Evolutionary conservation across 2,888 invertebrate genomes (phyloP), one percentile per base, ranked within the genome.

Genomic region (Syrista parreyssii): DNA sequence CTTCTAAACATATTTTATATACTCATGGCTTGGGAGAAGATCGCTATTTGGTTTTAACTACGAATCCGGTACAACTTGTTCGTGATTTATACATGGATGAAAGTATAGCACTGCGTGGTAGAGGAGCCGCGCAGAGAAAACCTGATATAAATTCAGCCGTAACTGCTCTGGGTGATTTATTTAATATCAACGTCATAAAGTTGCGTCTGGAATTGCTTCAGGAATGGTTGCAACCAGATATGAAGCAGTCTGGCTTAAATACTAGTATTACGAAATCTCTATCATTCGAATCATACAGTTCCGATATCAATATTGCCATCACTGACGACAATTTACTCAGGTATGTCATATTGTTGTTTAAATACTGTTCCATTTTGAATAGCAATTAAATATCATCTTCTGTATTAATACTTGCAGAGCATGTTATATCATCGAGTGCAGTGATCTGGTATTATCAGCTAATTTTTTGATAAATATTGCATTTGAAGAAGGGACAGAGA

Each of bases 101-200:
- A 33, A 91, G 92, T 73, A 93, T 93, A 82, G 84, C 92, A 15
- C 85, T 89, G 79, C 89, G 91, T 76, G 90, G 89, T 73, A 88
- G 84, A 72, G 87, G 87, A n/a, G 84, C 88, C 31, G 84, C 85
- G 11, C 83, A 84, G 68, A 81, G 87, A 35, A 89, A 89, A 81
- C 91, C 92, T 77, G 93, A 93, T 82, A 92, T 93, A 55, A 93
- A 93, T 86, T 88, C 89, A 75, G 93, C 93, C 3, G 92, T 92
- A 4, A 89, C 91, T 78, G 91, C 90, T 15, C 84, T 93, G 4
- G 90, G 91, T 1, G 82, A 86, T 73, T 80, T 93, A 68, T 92
- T 92, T 79, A 84, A 87, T n/a, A 84, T 92, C 30, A 90, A 93
- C 78, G 83, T 92, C 23, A 78, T 86, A 6, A 87, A 91, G 76